These are phyloP conservation scores for Colius striatus DNA, from an alignment of 2,113 vertebrate genomes.

Conservation along the genomic window DNA sequence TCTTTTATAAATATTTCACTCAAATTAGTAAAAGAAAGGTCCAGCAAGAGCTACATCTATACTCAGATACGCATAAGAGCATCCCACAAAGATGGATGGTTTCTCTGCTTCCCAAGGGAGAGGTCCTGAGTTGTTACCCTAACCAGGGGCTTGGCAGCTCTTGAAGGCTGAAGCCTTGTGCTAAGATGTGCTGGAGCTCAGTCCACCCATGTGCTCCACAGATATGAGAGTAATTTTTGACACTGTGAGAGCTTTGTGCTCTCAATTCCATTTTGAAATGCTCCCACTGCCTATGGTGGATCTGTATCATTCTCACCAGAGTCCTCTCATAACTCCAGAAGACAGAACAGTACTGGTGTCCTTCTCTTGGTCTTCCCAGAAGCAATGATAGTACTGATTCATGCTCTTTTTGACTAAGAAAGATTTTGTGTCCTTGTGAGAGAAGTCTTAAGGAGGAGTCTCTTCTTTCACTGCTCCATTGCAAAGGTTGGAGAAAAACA, in stretches of 20 bases:
- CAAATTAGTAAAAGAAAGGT: not conserved
- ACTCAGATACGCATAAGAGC: not conserved
- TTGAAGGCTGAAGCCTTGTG: not conserved
- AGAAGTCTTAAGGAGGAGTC: not conserved
- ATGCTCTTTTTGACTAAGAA: not conserved
- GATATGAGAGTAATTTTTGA: not conserved
- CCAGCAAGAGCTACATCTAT: not conserved
- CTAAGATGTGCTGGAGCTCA: conserved; percentile 21
- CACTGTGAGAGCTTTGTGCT: not conserved
- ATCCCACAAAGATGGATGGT: not conserved
- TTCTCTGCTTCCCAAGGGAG: fast-evolving
- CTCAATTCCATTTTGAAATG: not conserved
- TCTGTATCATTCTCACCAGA: fast-evolving
- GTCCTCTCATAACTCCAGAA: not conserved
- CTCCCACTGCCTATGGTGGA: not conserved
- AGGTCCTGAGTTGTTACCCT: not conserved
- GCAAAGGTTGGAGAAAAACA: not conserved
- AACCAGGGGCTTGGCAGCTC: not conserved
- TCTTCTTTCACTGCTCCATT: not conserved
- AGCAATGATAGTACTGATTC: not conserved
- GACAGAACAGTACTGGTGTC: no score
- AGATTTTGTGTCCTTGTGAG: not conserved
- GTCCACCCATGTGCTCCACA: not conserved
- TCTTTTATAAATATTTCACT: not conserved
- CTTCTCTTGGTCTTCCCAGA: not conserved